These are phyloP conservation scores for Drosophila vallismaia DNA, from an alignment of 2,888 invertebrate genomes.

Conservation along the genomic window DNA sequence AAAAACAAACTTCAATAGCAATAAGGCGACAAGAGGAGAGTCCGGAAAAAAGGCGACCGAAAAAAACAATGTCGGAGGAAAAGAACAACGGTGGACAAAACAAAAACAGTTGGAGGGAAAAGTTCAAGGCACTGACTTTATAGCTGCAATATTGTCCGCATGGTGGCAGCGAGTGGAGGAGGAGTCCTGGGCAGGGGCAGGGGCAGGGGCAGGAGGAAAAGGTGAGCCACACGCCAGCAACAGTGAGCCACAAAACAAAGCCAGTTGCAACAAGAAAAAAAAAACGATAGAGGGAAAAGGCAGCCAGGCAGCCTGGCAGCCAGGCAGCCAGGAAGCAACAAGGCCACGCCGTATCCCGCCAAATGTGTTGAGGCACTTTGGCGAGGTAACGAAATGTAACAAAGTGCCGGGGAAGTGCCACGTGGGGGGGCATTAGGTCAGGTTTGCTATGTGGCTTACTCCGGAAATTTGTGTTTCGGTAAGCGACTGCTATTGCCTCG, in stretches of 20 bases:
- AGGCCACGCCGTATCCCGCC: constrained; percentile 32
- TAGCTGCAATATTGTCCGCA: constrained; percentile 75
- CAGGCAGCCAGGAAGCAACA: constrained; percentile 35
- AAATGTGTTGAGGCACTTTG: constrained; percentile 77
- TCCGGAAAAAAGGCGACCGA: constrained; percentile 21
- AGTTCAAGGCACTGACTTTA: constrained; percentile 80
- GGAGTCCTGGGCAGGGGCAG: not conserved
- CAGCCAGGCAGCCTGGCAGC: too few species aligned
- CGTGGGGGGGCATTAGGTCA: constrained; percentile 54
- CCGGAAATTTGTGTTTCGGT: constrained; percentile 80
- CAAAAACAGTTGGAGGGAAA: constrained; percentile 50
- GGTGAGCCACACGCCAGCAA: constrained; percentile 66
- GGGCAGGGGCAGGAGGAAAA: constrained; percentile 30
- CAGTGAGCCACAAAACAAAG: constrained; percentile 59
- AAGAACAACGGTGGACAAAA: constrained; percentile 54
- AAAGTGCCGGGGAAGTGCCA: constrained; percentile 57
- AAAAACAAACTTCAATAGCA: constrained; percentile 77
- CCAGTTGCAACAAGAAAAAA: constrained; percentile 50
- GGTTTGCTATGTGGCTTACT: constrained; percentile 76
- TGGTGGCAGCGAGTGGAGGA: not conserved
- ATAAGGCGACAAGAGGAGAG: constrained; percentile 73
- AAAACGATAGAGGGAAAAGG: not conserved
- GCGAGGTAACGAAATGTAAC: constrained; percentile 77
- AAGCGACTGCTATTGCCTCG: constrained; percentile 33
- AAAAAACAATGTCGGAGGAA: constrained; percentile 49